Base-by-base conservation (phyloP, 37 sponge, comb jelly and placozoan genomes). In the Agelas oroides region DNA sequence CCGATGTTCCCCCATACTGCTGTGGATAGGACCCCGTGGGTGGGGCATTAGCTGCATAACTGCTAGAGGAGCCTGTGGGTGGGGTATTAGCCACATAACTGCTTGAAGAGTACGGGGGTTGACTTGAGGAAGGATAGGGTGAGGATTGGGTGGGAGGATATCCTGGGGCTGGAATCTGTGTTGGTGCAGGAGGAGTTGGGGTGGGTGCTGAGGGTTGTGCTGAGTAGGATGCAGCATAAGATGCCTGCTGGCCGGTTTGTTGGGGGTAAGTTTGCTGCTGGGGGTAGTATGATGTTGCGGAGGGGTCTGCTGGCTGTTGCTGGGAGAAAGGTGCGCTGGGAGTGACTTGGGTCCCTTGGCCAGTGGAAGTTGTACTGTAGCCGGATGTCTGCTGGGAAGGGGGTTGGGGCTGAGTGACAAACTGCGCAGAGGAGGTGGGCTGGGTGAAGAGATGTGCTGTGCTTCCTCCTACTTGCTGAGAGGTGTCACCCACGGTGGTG, bases 171-270 rank as follows among this genome's bases (percentile, higher is more conserved):
- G 46, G 46, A 46, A n/a, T n/a, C n/a, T n/a, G n/a, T n/a, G n/a
- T n/a, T 64, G 65, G 65, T n/a, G n/a, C n/a, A 21, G 65, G 21
- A 64, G 65, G 65, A 30, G 21, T 64, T 12, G 65, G 65, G 15
- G 65, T 64, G 12, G 65, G 65, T 19, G 33, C 68, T 33, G 68
- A 67, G 20, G 33, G 33, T 34, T 67, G 68, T 18, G 68, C 11
- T 31, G 68, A 33, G 33, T 67, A 67, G 5, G 33, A 18, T 31
- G 33, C 3, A 2, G 2, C 5, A 2, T 31, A 19, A 13, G 33
- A 5, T 3, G 2, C 34, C 34, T 67, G 68, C 11, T 24, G 33
- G 27, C 33, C 32, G 11, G 68, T 67, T 24, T 30, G 33, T 11
- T 23, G 2, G 27, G 25, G 14, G 63, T 61, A 61, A 61, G 25